Evolutionary conservation across 53 echinoderm and acorn worm genomes (phyloP).

Genomic region (Holothuria scabra): DNA sequence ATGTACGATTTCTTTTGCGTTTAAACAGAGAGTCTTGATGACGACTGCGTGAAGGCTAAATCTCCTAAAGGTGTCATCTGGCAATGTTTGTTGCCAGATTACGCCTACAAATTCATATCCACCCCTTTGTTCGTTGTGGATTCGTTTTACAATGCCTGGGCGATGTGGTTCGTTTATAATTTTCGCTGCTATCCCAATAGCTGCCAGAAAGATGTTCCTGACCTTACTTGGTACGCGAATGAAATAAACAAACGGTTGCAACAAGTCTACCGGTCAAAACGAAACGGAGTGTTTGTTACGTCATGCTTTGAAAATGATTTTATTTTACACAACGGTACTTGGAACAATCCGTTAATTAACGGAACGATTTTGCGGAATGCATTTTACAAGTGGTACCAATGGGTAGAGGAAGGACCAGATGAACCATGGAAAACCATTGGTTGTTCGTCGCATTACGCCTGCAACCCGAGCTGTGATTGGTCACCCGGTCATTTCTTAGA

Average conservation of each 20-base stretch:
- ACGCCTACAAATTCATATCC: constrained; percentile 57
- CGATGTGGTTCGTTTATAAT: constrained; percentile 67
- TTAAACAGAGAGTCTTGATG: constrained; percentile 51
- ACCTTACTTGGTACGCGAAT: constrained; percentile 39
- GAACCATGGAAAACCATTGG: constrained; percentile 42
- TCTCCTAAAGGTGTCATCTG: constrained; percentile 43
- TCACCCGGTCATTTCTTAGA: constrained; percentile 35
- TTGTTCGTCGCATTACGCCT: constrained; percentile 47
- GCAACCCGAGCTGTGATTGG: constrained; percentile 64
- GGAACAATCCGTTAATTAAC: constrained; percentile 47
- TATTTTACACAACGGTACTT: constrained; percentile 46
- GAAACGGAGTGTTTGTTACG: constrained; percentile 71
- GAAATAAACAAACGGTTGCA: constrained; percentile 39
- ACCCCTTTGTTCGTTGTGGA: constrained; percentile 80
- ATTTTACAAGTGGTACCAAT: constrained; percentile 70
- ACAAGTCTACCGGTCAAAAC: constrained; percentile 46
- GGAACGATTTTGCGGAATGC: constrained; percentile 54
- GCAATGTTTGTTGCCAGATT: constrained; percentile 82
- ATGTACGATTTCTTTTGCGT: not conserved
- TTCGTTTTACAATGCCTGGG: constrained; percentile 78
- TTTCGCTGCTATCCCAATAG: constrained; percentile 60
- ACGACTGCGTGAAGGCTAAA: constrained; percentile 51
- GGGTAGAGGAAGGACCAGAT: not conserved
- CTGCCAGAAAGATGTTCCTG: constrained; percentile 47
- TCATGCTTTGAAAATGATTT: constrained; percentile 76